Evolutionary conservation across 2,113 vertebrate species (phyloP), one percentile per base, ranked within the genome.

Genomic region (Alligator sinensis): DNA sequence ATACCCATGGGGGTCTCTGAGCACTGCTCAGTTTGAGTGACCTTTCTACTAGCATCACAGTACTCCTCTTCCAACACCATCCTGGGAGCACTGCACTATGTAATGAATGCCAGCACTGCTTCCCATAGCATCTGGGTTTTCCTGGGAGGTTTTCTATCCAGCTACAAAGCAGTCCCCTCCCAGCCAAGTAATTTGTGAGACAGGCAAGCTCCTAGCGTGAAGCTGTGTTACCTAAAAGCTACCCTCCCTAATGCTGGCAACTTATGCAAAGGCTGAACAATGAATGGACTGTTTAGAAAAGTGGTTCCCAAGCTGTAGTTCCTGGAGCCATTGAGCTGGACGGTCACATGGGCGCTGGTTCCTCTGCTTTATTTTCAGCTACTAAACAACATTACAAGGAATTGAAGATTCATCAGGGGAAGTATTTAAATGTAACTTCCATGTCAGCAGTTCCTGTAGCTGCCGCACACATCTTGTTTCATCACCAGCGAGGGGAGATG

Each of bases 221-320:
- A 83, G 24, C 18, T 59, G n/a, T 13, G 1, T 47, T 11, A 5
- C 17, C 1, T 6, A 6, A 0, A n/a, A 75, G 54, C 21, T 86
- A 86, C 54, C 9, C 22, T 83, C 1, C 57, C 38, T 72, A 38
- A 24, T 80, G 34, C 55, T 78, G 58, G 47, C 34, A 30, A 57
- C 18, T 5, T 6, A 3, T 12, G 1, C 57, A 11, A 30, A 76
- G 25, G 63, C 82, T 64, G 77, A 87, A 22, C 0, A 0, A 4
- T 3, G 59, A 74, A 54, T 6, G 10, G 47, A 3, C 16, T 9
- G 8, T 78, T 82, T 30, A 1, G 25, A 17, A 63, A 38, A 68
- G 21, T 0, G 27, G 25, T n/a, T 88, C 83, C 83, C 30, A 77
- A 77, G 28, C 60, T 12, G 24, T 3, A 58, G 91, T 55, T 38